Conservation (phyloP, 2,888 invertebrate genomes). For the Oscheius sp. region DNA sequence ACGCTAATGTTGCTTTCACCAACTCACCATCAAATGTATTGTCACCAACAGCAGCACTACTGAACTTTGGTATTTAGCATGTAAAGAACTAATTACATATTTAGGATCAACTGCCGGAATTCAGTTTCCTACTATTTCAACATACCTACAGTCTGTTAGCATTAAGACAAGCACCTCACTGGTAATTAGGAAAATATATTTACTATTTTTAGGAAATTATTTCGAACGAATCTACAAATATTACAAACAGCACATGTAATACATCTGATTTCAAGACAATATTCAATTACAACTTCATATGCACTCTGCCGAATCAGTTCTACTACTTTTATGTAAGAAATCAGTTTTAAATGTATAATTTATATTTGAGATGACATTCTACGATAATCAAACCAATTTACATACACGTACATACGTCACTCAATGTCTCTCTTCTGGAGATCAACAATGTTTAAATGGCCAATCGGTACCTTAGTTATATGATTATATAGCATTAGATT, state of each 20-base stretch:
- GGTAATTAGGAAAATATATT: neutral
- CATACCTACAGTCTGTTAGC: neutral
- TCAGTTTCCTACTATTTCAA: neutral
- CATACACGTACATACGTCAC: slow-evolving; percentile 18
- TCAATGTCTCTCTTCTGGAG: neutral
- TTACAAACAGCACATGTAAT: neutral
- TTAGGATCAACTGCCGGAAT: neutral
- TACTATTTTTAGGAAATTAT: neutral
- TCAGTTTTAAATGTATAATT: neutral
- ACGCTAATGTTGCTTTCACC: neutral
- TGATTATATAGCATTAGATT: neutral
- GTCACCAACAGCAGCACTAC: neutral
- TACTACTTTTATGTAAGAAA: slow-evolving; percentile 11
- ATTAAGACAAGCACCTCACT: neutral
- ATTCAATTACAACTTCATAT: neutral
- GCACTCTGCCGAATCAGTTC: neutral
- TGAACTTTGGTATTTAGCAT: neutral
- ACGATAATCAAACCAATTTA: neutral
- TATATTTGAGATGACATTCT: slow-evolving; percentile 11
- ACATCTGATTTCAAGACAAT: neutral
- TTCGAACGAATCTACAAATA: neutral
- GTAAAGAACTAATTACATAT: neutral
- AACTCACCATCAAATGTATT: neutral
- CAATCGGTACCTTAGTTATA: neutral
- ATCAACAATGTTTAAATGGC: no score